Conservation (phyloP, 2,797 vertebrate species). For the Lepilemur ruficaudatus region DNA sequence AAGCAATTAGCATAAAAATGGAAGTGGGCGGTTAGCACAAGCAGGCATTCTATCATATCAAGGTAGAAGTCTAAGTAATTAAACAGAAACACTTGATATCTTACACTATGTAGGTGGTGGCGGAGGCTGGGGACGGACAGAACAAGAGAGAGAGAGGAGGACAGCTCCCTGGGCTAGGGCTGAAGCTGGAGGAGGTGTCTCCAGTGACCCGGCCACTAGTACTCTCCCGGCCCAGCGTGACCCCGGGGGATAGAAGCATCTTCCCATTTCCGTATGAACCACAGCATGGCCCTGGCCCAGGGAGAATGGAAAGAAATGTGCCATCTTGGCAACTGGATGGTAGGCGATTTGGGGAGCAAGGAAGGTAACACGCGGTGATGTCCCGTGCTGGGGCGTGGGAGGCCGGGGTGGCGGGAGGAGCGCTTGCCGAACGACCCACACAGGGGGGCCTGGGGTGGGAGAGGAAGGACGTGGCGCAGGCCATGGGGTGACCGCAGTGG, state of each 20-base stretch:
- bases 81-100: no score
- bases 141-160: background rate
- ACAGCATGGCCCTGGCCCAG: background rate
- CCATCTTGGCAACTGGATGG: background rate
- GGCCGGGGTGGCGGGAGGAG: background rate
- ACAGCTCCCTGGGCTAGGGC: background rate
- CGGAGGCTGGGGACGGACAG: background rate
- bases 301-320: background rate
- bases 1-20: no score
- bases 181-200: background rate
- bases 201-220: fast-evolving
- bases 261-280: background rate
- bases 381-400: fast-evolving
- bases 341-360: background rate
- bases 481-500: no score
- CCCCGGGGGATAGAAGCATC: background rate
- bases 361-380: fast-evolving
- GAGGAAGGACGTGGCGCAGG: background rate
- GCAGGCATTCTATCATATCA: no score
- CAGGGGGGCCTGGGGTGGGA: background rate
- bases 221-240: background rate
- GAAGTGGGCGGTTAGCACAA: no score
- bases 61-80: no score
- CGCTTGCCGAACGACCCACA: background rate
- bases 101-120: background rate